Evolutionary conservation across 2,797 vertebrate genomes (phyloP), one percentile per base, ranked within the genome.

Genomic region (Phalloptychus januarius): DNA sequence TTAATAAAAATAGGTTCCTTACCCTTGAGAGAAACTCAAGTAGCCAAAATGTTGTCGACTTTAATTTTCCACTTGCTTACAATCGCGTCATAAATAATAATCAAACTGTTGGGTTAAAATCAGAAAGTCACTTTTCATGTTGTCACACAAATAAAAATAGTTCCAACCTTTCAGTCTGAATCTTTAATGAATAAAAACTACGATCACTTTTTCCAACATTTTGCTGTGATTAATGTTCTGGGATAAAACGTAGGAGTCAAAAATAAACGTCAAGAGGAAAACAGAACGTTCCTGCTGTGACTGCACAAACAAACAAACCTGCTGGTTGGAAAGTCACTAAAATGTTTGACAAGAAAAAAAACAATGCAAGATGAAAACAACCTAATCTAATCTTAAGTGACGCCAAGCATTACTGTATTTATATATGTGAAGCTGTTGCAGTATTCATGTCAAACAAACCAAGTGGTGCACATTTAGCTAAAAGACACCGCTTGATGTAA

Each of bases 391-490:
- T 46, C 74, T 72, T 77, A 82, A 46, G 61, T 56, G 18, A 50
- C 74, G 48, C 63, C 18, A 86, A 74, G 56, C 52, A 52, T n/a
- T 10, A 52, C 23, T 25, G 1, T 54, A n/a, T 54, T 54, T 54
- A 11, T 50, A 50, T 65, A 76, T 81, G 76, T 78, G 80, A 77
- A 78, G 81, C 58, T 25, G n/a, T 80, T 73, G 25, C 79, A 77
- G 77, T 42, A 71, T 67, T 56, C 45, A 81, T 77, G 77, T 76
- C 46, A 84, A 86, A 79, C 77, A 82, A 87, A 74, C 77, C 50
- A n/a, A 56, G 28, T 56, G 23, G 25, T 28, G 11, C 28, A 58
- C 12, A 58, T 56, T 56, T 56, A 56, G 4, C 50, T n/a, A 58
- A 28, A 13, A n/a, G 4, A 58, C 6, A 58, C 4, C 13, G 10